These are phyloP conservation scores for Philereme vetulata DNA, from an alignment of 2,888 invertebrate genomes.

Conservation along the genomic window DNA sequence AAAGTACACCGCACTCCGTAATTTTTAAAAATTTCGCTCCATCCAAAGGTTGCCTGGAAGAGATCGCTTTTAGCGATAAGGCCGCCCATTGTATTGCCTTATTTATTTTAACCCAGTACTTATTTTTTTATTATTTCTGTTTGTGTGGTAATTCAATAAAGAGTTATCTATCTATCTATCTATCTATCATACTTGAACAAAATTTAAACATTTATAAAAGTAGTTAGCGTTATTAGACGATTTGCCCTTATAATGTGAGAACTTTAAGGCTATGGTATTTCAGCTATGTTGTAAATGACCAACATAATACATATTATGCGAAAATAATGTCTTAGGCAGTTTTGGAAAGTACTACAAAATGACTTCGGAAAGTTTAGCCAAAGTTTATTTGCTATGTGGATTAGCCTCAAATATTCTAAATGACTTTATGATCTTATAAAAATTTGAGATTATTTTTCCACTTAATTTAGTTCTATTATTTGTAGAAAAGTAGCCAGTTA, in stretches of 20 bases:
- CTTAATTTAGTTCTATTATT: conserved; percentile 2
- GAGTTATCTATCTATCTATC: too few species aligned
- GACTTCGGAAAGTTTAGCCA: conserved; percentile 9
- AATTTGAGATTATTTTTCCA: conserved; percentile 3
- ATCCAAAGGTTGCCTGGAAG: too few species aligned
- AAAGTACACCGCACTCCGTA: too few species aligned
- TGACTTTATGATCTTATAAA: conserved; percentile 19
- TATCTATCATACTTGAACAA: too few species aligned
- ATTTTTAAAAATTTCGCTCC: too few species aligned
- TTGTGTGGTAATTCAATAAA: too few species aligned
- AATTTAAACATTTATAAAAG: too few species aligned
- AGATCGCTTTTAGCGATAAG: too few species aligned
- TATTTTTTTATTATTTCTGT: too few species aligned
- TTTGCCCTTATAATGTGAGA: background rate
- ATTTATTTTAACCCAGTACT: too few species aligned
- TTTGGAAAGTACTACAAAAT: conserved; percentile 13
- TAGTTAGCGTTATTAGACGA: too few species aligned
- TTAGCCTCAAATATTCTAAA: conserved; percentile 16
- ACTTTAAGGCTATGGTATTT: background rate
- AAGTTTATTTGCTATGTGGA: conserved; percentile 9
- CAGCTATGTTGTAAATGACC: background rate
- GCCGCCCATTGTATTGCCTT: too few species aligned
- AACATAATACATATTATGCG: background rate
- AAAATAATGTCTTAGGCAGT: conserved; percentile 10
- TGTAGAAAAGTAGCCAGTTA: background rate